Conservation (phyloP, 2,888 invertebrate species). For the Notodonta ziczac region DNA sequence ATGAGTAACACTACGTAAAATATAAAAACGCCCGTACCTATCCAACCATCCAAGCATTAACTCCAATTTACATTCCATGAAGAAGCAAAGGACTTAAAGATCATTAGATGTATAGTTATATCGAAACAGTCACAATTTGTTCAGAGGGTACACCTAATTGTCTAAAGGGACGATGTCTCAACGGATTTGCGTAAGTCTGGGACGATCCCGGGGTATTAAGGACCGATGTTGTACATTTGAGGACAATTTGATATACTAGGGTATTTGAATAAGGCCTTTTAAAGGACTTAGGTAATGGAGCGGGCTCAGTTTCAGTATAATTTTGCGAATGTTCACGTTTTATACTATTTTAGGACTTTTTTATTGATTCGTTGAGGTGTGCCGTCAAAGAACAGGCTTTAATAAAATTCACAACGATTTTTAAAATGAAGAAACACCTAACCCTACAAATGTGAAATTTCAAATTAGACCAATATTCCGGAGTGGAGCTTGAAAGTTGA, state of each 20-base stretch:
- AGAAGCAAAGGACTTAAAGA: not conserved
- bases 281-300: not conserved
- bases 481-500: too few relatives aligned
- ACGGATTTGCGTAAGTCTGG: slow-evolving; percentile 56
- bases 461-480: too few relatives aligned
- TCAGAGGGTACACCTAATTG: slow-evolving; percentile 58
- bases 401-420: too few relatives aligned
- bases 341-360: not conserved
- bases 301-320: not conserved
- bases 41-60: not conserved
- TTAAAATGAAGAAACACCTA: too few relatives aligned
- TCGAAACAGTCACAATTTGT: slow-evolving; percentile 45
- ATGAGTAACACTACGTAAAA: too few relatives aligned
- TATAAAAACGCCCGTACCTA: not conserved
- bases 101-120: slow-evolving; percentile 23
- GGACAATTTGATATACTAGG: slow-evolving; percentile 17
- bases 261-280: not conserved
- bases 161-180: slow-evolving; percentile 57
- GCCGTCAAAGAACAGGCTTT: too few relatives aligned
- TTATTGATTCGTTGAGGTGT: too few relatives aligned
- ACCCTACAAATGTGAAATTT: too few relatives aligned
- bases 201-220: slow-evolving; percentile 41
- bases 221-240: slow-evolving; percentile 29
- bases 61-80: not conserved
- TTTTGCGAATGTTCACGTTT: not conserved